A percentile compares a stretch with the other conserved stretches of the same genome.
These are phyloP conservation scores for Nycticorax nycticorax DNA, from an alignment of 2,113 vertebrate genomes.

Conservation along the genomic window DNA sequence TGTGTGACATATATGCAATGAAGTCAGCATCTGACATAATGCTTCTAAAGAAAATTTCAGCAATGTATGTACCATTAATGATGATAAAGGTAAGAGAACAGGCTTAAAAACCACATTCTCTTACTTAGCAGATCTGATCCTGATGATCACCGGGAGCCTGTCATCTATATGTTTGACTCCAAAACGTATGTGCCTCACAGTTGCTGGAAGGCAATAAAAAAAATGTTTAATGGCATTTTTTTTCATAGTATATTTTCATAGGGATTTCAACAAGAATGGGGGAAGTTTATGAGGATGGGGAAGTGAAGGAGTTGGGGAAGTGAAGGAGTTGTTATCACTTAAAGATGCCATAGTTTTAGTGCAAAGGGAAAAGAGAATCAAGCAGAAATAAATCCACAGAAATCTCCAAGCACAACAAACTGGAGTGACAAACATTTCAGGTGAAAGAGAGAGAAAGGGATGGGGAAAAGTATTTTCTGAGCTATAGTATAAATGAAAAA, in stretches of 20 bases:
- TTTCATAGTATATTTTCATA: background rate
- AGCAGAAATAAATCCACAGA: background rate
- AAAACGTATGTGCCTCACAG: background rate
- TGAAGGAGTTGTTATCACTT: background rate
- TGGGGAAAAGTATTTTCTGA: background rate
- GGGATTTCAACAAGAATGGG: background rate
- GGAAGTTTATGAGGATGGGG: background rate
- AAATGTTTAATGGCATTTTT: background rate
- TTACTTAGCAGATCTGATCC: conserved; percentile 16
- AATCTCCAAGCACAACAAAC: background rate
- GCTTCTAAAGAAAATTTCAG: background rate
- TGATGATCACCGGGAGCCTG: background rate
- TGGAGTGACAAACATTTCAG: background rate
- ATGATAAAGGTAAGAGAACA: conserved; percentile 3
- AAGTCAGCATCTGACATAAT: conserved; percentile 50
- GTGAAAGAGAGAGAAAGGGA: background rate
- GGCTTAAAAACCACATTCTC: background rate
- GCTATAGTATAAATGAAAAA: background rate
- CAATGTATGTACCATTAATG: background rate
- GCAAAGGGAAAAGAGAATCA: background rate
- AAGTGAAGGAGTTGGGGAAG: background rate
- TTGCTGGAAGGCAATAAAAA: background rate
- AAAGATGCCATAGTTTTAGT: background rate
- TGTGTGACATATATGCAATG: conserved; percentile 29
- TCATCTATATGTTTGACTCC: background rate